Conservation (phyloP, 2,113 vertebrate genomes). For the Neolamprologus variostigma region DNA sequence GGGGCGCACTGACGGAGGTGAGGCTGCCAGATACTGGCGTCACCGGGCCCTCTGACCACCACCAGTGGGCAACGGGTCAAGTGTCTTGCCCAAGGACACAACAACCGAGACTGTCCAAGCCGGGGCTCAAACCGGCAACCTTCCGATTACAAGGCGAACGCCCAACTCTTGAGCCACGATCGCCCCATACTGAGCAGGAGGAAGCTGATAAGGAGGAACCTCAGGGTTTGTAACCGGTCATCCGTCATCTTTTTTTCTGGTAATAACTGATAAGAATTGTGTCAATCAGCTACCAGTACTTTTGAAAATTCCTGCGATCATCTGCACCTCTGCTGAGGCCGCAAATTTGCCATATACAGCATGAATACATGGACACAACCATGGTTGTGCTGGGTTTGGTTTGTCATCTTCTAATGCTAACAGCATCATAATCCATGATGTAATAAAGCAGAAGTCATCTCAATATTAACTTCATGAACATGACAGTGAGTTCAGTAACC, state of each 20-base stretch:
- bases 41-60: no score
- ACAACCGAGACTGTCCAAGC: no score
- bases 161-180: no score
- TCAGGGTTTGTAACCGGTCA: neutral
- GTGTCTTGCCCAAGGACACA: no score
- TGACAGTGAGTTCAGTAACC: neutral
- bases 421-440: neutral
- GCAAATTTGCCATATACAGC: neutral
- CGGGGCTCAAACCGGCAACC: no score
- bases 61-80: no score
- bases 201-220: neutral
- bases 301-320: neutral
- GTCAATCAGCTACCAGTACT: neutral
- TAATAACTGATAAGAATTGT: neutral
- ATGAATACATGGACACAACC: neutral
- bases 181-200: neutral
- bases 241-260: neutral
- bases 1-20: no score
- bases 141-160: no score
- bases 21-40: rapidly evolving
- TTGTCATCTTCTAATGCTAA: neutral
- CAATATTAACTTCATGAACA: neutral
- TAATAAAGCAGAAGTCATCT: neutral
- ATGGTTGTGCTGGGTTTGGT: neutral
- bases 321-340: neutral